Evolutionary conservation across 2,888 invertebrate genomes (phyloP), one percentile per base, ranked within the genome.

Genomic region (Netelia virgata): DNA sequence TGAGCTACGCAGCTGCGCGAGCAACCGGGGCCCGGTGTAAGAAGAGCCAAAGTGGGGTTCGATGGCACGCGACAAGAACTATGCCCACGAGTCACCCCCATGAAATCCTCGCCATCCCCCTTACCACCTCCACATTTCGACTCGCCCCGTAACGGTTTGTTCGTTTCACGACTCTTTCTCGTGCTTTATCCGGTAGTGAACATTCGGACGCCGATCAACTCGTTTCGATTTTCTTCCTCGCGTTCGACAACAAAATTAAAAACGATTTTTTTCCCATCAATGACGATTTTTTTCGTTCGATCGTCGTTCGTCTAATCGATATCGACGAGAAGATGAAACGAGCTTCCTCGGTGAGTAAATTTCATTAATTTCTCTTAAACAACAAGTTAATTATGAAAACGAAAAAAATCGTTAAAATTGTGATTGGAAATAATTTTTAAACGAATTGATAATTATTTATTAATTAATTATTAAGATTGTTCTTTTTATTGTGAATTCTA

Each of bases 271-370:
- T 43, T 55, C 57, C 10, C 14, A 11, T 1, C 18, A 28, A 23
- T 20, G 18, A 3, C 1, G 1, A 10, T 18, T 18, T 43, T 23
- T n/a, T 61, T 53, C 6, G 10, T 69, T 57, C 5, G 14, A 1
- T 36, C 61, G 14, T 36, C 61, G 14, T n/a, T 55, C 5, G 43
- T 28, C 14, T 20, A 47, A 55, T 68, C n/a, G 1, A 14, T 41
- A 41, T 53, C 50, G 23, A 59, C 55, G 43, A 75, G 78, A 53
- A 28, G 81, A 92, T 92, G 92, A 92, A 92, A 87, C 89, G 92
- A 86, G 92, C 90, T 61, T 90, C 87, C n/a, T 91, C 92, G 89
- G 92, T 92, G 88, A 91, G 92, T 75, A 36, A 63, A 11, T n/a
- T 23, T n/a, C 11, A 57, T 50, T 68, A n/a, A 8, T 66, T 14